Conservation (phyloP, 2,888 invertebrate species). For the Osmoderma eremita region DNA sequence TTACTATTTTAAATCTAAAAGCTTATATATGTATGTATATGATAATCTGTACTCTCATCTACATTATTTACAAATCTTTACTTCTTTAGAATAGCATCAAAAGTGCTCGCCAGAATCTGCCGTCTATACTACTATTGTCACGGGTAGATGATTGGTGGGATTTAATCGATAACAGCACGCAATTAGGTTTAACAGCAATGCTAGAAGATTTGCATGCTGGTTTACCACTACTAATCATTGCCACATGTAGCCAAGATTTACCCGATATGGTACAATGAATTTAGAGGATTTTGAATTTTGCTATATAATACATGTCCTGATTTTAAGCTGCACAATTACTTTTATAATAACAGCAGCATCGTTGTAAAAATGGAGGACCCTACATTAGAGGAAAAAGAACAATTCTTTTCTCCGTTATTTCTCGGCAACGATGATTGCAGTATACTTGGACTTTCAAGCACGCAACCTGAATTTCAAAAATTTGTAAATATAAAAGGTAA, state of each 20-base stretch:
- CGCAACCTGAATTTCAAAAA: neutral
- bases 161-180: constrained; percentile 56
- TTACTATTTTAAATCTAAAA: no score
- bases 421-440: constrained; percentile 52
- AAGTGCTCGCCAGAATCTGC: constrained; percentile 54
- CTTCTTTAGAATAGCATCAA: constrained; percentile 50
- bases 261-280: constrained; percentile 54
- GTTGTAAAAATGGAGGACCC: constrained; percentile 58
- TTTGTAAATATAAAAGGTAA: constrained; percentile 17
- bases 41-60: no score
- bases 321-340: constrained; percentile 57
- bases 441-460: constrained; percentile 21
- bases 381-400: constrained; percentile 55
- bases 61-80: neutral
- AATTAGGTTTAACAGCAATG: constrained; percentile 55
- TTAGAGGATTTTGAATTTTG: neutral
- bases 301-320: constrained; percentile 6
- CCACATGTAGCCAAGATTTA: constrained; percentile 58
- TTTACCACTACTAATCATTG: constrained; percentile 58
- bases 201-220: constrained; percentile 60
- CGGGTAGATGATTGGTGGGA: constrained; percentile 61
- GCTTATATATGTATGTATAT: no score
- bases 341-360: constrained; percentile 57
- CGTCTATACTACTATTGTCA: constrained; percentile 58
- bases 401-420: constrained; percentile 59